A percentile compares a stretch with the other conserved stretches of the same genome.
Conservation (phyloP, 53 echinoderm and acorn worm genomes). For the Antedon mediterranea region DNA sequence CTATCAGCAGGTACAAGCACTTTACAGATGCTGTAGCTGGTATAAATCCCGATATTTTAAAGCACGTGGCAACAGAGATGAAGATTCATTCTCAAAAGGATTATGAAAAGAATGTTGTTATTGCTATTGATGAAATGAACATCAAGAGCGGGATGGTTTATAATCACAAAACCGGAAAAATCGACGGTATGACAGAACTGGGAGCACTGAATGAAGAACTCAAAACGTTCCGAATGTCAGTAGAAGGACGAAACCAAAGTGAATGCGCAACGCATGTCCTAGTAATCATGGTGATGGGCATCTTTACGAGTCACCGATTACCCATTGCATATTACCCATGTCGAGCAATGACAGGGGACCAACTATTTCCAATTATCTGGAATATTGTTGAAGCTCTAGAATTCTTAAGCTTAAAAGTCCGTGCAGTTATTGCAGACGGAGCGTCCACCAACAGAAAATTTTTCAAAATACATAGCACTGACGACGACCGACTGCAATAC, state of each 20-base stretch:
- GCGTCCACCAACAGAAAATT: conserved; percentile 11
- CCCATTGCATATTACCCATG: conserved; percentile 18
- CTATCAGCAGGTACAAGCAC: neutral
- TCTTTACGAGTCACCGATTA: conserved; percentile 4
- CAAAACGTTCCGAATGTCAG: neutral
- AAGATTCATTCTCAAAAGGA: neutral
- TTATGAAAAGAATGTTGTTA: conserved; percentile 12
- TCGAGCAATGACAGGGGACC: conserved; percentile 1
- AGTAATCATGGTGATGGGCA: conserved; percentile 23
- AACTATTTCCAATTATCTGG: conserved; percentile 21
- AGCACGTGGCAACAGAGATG: neutral
- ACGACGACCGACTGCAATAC: neutral
- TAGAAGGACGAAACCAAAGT: neutral
- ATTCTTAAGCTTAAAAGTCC: conserved; percentile 6
- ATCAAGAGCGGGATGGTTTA: conserved; percentile 15
- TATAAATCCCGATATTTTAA: neutral
- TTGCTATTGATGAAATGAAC: conserved; percentile 29
- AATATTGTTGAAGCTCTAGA: conserved; percentile 4
- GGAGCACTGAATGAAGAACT: conserved; percentile 15
- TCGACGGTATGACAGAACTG: conserved; percentile 19
- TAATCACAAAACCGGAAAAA: conserved; percentile 6
- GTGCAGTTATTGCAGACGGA: conserved; percentile 11
- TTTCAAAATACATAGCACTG: neutral
- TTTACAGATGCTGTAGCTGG: neutral
- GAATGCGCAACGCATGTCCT: conserved; percentile 20